Evolutionary conservation across 2,888 invertebrate species (phyloP).

Genomic region (Netelia melanura): DNA sequence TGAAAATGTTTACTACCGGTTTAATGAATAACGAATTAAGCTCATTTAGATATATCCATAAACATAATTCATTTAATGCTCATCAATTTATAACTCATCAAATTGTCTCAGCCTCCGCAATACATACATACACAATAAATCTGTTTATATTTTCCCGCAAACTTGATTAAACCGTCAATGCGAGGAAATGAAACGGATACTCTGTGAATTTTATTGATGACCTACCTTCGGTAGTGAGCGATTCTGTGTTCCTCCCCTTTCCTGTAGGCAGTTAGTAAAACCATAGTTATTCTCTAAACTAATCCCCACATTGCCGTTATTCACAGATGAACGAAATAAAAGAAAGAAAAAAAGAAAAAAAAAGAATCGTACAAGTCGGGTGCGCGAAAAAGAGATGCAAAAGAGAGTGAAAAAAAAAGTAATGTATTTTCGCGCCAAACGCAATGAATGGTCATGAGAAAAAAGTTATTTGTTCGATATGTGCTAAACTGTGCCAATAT

Average conservation of each 20-base stretch:
- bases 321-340: constrained; percentile 78
- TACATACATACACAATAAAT: constrained; percentile 16
- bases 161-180: constrained; percentile 9
- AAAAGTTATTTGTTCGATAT: constrained; percentile 39
- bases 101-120: constrained; percentile 8
- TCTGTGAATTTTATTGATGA: constrained; percentile 62
- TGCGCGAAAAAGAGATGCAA: constrained; percentile 18
- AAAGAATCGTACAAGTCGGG: constrained; percentile 50
- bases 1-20: too few species aligned
- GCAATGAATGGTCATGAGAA: constrained; percentile 40
- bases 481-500: constrained; percentile 29
- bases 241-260: constrained; percentile 90
- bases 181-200: constrained; percentile 45
- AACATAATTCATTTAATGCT: not conserved
- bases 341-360: constrained; percentile 69
- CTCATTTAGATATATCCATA: too few species aligned
- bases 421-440: constrained; percentile 23
- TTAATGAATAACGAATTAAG: too few species aligned
- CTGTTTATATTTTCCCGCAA: too few species aligned
- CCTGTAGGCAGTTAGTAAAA: constrained; percentile 87
- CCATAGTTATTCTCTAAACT: constrained; percentile 82
- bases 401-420: constrained; percentile 1
- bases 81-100: not conserved
- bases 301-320: constrained; percentile 79
- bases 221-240: constrained; percentile 91